These are phyloP conservation scores for Archips crataeganus DNA, from an alignment of 2,888 invertebrate genomes.

Conservation along the genomic window DNA sequence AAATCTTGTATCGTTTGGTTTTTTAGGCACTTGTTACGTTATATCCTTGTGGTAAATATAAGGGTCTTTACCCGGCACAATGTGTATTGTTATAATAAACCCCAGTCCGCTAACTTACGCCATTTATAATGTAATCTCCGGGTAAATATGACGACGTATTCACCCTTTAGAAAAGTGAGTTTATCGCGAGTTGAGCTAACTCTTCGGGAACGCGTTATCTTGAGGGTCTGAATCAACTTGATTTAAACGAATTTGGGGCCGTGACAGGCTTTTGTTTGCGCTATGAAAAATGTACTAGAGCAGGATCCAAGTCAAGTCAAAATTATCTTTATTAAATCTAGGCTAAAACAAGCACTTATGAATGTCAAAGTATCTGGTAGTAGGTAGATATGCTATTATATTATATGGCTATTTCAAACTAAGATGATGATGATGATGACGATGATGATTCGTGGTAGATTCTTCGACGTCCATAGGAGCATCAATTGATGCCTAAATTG, in stretches of 20 bases:
- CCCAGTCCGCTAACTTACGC: constrained; percentile 62
- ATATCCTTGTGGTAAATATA: not conserved
- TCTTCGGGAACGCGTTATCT: constrained; percentile 5
- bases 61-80: constrained; percentile 54
- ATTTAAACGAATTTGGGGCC: not conserved
- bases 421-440: no score
- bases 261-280: not conserved
- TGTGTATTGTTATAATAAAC: constrained; percentile 55
- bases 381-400: no score
- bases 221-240: not conserved
- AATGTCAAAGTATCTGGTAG: no score
- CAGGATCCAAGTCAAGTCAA: not conserved
- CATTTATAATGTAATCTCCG: constrained; percentile 57
- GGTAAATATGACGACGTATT: constrained; percentile 19
- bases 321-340: no score
- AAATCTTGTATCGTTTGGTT: not conserved
- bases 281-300: not conserved
- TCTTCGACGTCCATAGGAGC: no score
- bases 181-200: constrained; percentile 23
- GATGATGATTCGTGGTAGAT: no score
- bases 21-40: not conserved
- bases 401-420: no score
- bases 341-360: no score
- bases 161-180: constrained; percentile 23
- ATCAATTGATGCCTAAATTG: no score